phyloP scores from a whole-genome alignment of 2,888 invertebrate genomes.

The Loripinus fragilis region DNA sequence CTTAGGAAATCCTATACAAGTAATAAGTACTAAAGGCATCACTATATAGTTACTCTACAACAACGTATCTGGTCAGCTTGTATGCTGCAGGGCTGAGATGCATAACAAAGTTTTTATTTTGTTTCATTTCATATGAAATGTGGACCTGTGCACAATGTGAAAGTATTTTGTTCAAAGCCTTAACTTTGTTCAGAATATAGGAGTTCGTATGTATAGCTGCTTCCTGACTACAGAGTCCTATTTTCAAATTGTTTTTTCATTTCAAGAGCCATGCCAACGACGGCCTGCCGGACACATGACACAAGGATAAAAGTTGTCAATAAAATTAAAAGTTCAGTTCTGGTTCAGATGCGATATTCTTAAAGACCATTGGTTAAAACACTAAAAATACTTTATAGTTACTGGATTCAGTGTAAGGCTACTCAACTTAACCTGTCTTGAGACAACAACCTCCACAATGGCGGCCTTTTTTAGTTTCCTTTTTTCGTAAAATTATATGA shows the following conservation, averaged over 20 bases:
- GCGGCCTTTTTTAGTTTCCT: too few relatives aligned
- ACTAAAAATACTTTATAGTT: not conserved
- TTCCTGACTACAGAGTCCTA: not conserved
- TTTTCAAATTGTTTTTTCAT: not conserved
- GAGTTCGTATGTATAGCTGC: not conserved
- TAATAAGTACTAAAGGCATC: not conserved
- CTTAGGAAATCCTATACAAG: not conserved
- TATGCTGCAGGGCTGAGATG: conserved; percentile 2
- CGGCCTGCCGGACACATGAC: not conserved
- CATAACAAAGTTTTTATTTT: too few relatives aligned
- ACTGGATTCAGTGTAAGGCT: not conserved
- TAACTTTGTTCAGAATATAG: too few relatives aligned
- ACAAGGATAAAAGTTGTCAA: not conserved
- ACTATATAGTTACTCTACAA: not conserved
- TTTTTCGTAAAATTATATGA: too few relatives aligned
- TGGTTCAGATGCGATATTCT: not conserved
- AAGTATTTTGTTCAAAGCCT: not conserved
- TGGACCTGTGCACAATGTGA: not conserved
- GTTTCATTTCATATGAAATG: conserved; percentile 2
- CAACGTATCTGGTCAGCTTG: not conserved
- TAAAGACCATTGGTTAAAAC: not conserved
- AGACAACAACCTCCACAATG: not conserved
- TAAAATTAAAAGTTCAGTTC: not conserved
- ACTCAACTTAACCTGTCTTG: not conserved
- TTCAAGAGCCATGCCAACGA: not conserved